A percentile compares a stretch with the other conserved stretches of the same genome.
Evolutionary conservation across 2,888 invertebrate genomes (phyloP).

Genomic region (Rutpela maculata): DNA sequence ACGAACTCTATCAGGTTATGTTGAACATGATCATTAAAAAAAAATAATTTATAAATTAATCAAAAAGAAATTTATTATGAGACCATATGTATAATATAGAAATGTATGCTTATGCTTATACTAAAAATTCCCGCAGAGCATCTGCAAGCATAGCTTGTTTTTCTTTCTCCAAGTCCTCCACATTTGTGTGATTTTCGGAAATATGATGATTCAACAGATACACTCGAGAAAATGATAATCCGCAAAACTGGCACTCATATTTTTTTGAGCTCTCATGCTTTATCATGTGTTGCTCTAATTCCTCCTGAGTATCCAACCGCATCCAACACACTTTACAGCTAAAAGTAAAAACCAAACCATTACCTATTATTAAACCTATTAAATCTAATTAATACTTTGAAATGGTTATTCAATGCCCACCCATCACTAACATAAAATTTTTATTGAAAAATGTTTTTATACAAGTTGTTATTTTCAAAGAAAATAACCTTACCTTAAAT

Average conservation of each 20-base stretch:
- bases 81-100: neutral
- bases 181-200: neutral
- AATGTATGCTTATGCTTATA: neutral
- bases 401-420: no score
- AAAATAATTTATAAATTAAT: no score
- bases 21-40: no score
- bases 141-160: neutral
- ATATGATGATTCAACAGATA: constrained; percentile 12
- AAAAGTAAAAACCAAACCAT: neutral
- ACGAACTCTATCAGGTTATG: no score
- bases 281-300: neutral
- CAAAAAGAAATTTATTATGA: no score
- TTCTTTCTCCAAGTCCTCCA: neutral
- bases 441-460: no score
- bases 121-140: neutral
- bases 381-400: no score
- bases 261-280: neutral
- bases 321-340: constrained; percentile 30
- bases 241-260: constrained; percentile 9
- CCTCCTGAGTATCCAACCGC: neutral
- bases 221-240: neutral
- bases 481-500: constrained; percentile 25
- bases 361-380: no score
- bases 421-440: no score
- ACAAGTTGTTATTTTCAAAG: no score